Percentiles rank a stretch among this genome's conserved stretches.
Evolutionary conservation across 2,797 vertebrate genomes (phyloP).

Genomic region (Paratrypauchen microcephalus): DNA sequence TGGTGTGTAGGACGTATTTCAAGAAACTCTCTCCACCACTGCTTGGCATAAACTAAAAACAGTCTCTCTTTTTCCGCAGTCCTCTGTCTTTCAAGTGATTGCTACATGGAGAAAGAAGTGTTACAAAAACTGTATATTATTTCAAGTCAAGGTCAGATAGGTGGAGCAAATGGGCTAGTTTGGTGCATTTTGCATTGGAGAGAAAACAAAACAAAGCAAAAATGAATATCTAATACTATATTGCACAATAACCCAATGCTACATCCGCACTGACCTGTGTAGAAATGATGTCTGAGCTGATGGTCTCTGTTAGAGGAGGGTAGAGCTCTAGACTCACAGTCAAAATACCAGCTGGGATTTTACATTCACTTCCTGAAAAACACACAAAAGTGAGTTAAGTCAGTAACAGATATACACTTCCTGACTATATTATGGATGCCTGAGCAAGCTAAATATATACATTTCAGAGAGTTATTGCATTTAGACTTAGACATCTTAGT

Average conservation of each 20-base stretch:
- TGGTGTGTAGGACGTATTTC: conserved; percentile 91
- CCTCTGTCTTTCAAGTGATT: conserved; percentile 90
- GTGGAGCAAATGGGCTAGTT: not conserved
- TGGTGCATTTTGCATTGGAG: not conserved
- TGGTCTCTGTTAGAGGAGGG: conserved; percentile 82
- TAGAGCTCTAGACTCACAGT: conserved; percentile 92
- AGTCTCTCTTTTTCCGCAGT: conserved; percentile 92
- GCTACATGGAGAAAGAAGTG: conserved; percentile 68
- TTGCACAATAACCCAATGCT: not conserved
- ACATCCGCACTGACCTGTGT: conserved; percentile 83
- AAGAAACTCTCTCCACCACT: conserved; percentile 98
- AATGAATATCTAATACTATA: no score
- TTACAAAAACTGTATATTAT: not conserved
- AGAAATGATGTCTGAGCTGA: conserved; percentile 85
- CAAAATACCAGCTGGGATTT: conserved; percentile 91
- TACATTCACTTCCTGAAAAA: conserved; percentile 78
- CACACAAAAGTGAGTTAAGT: conserved; percentile 2
- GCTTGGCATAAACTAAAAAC: conserved; percentile 95
- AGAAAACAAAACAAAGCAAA: not conserved
- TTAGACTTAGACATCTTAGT: no score
- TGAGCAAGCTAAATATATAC: not conserved
- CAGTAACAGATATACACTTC: not conserved
- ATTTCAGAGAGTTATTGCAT: no score
- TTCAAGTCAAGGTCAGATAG: not conserved
- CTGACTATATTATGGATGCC: not conserved